A percentile compares a stretch with the other conserved stretches of the same genome.
These are phyloP conservation scores for Schizothorax lantsangensis DNA, from an alignment of 2,797 vertebrate genomes.

Conservation along the genomic window DNA sequence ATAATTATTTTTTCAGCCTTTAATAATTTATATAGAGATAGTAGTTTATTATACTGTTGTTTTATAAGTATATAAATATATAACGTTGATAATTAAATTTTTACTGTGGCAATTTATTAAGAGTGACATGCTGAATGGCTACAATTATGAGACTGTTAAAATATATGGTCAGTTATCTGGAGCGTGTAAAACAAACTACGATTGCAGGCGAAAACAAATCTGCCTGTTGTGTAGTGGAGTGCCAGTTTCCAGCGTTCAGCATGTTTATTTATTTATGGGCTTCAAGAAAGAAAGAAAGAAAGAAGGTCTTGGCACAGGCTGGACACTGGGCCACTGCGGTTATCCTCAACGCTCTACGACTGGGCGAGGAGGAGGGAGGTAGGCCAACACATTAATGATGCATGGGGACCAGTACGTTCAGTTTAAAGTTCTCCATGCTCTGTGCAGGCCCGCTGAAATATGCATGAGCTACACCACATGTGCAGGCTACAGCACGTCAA, in stretches of 20 bases:
- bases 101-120: background rate
- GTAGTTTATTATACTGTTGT: background rate
- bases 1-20: constrained; percentile 6
- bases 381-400: constrained; percentile 75
- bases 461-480: constrained; percentile 66
- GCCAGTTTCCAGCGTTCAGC: constrained; percentile 65
- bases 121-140: constrained; percentile 9
- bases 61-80: constrained; percentile 34
- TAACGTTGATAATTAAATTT: constrained; percentile 24
- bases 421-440: constrained; percentile 72
- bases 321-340: constrained; percentile 65
- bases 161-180: constrained; percentile 69
- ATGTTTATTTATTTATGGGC: constrained; percentile 79
- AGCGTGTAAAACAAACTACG: constrained; percentile 69
- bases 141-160: constrained; percentile 65
- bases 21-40: constrained; percentile 14
- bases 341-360: constrained; percentile 66
- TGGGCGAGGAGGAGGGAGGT: constrained; percentile 59
- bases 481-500: constrained; percentile 50
- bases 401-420: constrained; percentile 70
- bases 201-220: constrained; percentile 75
- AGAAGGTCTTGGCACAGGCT: constrained; percentile 57
- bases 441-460: constrained; percentile 71
- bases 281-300: constrained; percentile 64
- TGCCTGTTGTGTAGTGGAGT: constrained; percentile 69